phyloP scores from a whole-genome alignment of 2,888 invertebrate species.

The Odontocerum albicorne region DNA sequence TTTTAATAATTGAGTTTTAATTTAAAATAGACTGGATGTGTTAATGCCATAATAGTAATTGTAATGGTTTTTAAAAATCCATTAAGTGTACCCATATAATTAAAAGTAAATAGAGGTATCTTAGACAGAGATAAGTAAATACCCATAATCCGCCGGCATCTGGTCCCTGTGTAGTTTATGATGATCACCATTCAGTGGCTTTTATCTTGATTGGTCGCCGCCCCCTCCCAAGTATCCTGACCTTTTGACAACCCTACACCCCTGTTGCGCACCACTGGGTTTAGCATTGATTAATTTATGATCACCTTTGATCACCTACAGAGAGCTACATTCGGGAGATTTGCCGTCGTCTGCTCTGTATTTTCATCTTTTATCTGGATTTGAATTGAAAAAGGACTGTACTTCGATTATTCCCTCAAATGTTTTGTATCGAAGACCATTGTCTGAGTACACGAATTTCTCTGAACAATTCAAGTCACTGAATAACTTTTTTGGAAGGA shows the following conservation, averaged over 20 bases:
- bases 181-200: slow-evolving; percentile 27
- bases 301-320: slow-evolving; percentile 24
- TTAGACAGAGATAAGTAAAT: slow-evolving; percentile 1
- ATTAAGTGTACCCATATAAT: not conserved
- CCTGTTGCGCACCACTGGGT: slow-evolving; percentile 10
- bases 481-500: no score
- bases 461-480: no score
- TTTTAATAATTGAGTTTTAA: no score
- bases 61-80: not conserved
- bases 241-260: slow-evolving; percentile 2
- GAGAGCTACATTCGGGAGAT: no score
- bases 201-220: slow-evolving; percentile 30
- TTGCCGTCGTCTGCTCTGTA: no score
- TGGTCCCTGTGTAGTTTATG: slow-evolving; percentile 26
- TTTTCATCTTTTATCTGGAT: no score
- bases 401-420: no score
- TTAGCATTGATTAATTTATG: slow-evolving; percentile 31
- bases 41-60: no score
- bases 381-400: no score
- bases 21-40: no score
- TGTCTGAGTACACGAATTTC: no score
- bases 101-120: slow-evolving; percentile 2
- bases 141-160: slow-evolving; percentile 10
- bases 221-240: slow-evolving; percentile 9
- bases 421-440: no score